Base-by-base conservation (phyloP, 2,797 vertebrate genomes). In the Xenops minutus region DNA sequence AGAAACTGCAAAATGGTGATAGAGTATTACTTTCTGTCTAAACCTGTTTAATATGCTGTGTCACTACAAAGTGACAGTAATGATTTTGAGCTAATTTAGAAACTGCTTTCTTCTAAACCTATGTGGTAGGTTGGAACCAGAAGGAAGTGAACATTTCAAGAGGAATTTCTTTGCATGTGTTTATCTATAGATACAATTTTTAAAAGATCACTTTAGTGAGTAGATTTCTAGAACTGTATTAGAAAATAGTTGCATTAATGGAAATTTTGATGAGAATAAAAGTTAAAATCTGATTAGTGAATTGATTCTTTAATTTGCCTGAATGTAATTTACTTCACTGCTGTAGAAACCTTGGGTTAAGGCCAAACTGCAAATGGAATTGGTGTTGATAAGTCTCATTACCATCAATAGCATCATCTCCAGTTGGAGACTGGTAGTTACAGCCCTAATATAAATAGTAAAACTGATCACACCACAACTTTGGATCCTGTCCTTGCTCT, bases 281-380 rank as follows among this genome's bases (percentile, higher is more conserved):
- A 86, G 44, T 80, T 80, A 86, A 88, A 84, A 79, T 82, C 75
- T 67, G 58, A 54, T 94, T 83, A 76, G 55, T 64, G 44, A 62
- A 76, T 64, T 67, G 72, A 62, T 93, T 92, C 89, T 77, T 88
- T 92, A 84, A 82, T 92, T 84, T 91, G 54, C 78, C 36, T 93
- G 83, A 81, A 86, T 86, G 79, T 92, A 72, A 80, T 85, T 94
- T 82, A 56, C 81, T 88, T 85, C 34, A 14, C 41, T 75, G 27
- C 51, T 81, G n/a, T 66, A 68, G 89, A 86, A 7, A 6, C 48
- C 59, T 93, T 15, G 29, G 88, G 77, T 94, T 93, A 95, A 93
- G 68, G 82, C 90, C 86, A 92, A 85, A 41, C 71, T 82, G 67
- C 81, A 92, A 94, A 90, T 93, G 95, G 80, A 89, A 77, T 78